A percentile compares a stretch with the other conserved stretches of the same genome.
Evolutionary conservation across 2,797 vertebrate species (phyloP).

Genomic region (Buceros bicornis): DNA sequence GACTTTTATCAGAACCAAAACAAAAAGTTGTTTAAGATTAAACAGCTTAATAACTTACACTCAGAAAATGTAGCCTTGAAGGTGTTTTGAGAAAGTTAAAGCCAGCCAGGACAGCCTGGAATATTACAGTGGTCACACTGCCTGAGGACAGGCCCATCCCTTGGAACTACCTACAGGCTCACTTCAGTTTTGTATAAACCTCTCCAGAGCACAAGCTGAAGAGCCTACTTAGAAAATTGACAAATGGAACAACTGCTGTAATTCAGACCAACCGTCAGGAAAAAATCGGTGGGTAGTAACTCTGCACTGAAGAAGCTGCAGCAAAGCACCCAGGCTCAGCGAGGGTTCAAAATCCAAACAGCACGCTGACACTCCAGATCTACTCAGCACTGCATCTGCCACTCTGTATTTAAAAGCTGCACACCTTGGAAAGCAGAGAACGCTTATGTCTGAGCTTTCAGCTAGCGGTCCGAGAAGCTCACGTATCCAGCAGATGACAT

Average conservation of each 20-base stretch:
- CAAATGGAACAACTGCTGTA: neutral
- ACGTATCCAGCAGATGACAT: neutral
- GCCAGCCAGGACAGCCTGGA: neutral
- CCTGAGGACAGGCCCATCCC: neutral
- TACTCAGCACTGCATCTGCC: no score
- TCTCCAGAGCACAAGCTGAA: neutral
- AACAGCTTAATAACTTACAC: neutral
- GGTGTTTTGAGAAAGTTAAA: neutral
- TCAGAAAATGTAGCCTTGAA: neutral
- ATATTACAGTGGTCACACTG: neutral
- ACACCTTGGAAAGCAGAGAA: no score
- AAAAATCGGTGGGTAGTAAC: no score
- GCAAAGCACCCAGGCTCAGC: no score
- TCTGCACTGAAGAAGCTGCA: no score
- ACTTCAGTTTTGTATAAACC: neutral
- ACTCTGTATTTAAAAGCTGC: no score
- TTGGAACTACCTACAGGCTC: neutral
- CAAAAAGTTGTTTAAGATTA: neutral
- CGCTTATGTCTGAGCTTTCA: neutral
- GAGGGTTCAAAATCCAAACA: no score
- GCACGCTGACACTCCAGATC: no score
- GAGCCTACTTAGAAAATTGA: neutral
- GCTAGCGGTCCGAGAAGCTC: neutral
- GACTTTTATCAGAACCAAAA: neutral
- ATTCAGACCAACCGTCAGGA: neutral